Percentiles rank a stretch among this genome's conserved stretches.
Evolutionary conservation across 92 coral and sea anemone species (phyloP).

Genomic region (Siderastrea siderea): DNA sequence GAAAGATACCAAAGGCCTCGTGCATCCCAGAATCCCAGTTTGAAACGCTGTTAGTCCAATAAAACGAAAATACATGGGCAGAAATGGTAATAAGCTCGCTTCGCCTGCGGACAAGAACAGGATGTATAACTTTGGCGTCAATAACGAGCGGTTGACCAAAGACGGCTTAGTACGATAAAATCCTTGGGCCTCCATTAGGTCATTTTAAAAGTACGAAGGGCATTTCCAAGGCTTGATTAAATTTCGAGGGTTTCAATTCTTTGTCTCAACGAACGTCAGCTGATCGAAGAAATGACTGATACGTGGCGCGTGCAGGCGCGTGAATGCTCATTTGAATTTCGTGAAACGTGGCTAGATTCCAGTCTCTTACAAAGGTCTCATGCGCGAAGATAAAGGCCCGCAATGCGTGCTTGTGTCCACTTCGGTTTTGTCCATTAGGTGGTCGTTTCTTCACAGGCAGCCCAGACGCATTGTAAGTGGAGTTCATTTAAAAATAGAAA

Average conservation of each 20-base stretch:
- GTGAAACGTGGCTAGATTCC: constrained; percentile 54
- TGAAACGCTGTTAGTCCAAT: constrained; percentile 95
- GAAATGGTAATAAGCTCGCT: constrained; percentile 84
- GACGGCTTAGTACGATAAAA: constrained; percentile 36
- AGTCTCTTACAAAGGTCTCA: not conserved
- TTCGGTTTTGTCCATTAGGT: too few relatives aligned
- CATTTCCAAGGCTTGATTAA: not conserved
- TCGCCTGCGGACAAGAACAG: constrained; percentile 84
- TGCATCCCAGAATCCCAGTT: constrained; percentile 85
- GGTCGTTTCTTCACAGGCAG: too few relatives aligned
- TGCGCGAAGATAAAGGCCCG: not conserved
- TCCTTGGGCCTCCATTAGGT: constrained; percentile 32
- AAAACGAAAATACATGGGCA: constrained; percentile 96
- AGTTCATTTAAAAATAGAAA: too few relatives aligned
- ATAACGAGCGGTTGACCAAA: constrained; percentile 77
- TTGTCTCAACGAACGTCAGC: constrained; percentile 21
- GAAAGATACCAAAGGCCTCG: constrained; percentile 77
- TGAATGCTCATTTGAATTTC: constrained; percentile 40
- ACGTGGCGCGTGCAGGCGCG: constrained; percentile 39
- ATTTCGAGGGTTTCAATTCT: not conserved
- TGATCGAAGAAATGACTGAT: constrained; percentile 10
- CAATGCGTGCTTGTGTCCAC: constrained; percentile 3
- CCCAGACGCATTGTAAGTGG: too few relatives aligned
- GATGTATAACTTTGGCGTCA: constrained; percentile 83
- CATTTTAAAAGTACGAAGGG: not conserved